These are phyloP conservation scores for Synodontis membranacea DNA, from an alignment of 2,113 vertebrate species.

Conservation along the genomic window DNA sequence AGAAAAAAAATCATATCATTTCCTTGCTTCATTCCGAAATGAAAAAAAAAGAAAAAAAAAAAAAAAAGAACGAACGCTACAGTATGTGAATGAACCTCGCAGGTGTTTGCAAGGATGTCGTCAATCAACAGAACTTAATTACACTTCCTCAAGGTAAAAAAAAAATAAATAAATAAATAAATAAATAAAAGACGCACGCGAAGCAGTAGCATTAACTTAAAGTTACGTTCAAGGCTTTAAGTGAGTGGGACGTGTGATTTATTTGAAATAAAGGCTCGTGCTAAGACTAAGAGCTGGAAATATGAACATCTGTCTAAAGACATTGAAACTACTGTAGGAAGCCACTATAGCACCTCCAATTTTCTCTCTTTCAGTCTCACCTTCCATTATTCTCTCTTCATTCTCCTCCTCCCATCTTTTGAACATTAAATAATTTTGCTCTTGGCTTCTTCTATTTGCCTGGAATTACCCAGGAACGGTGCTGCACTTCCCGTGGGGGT, in stretches of 20 bases:
- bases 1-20: background rate
- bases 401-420: constrained; percentile 34
- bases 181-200: constrained; percentile 58
- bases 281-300: constrained; percentile 61
- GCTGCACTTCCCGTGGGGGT: constrained; percentile 75
- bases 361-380: constrained; percentile 26
- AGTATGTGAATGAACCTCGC: background rate
- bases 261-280: constrained; percentile 65
- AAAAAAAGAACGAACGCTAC: background rate
- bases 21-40: background rate
- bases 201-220: constrained; percentile 58
- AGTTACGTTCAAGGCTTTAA: constrained; percentile 59
- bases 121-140: constrained; percentile 54
- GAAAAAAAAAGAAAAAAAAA: background rate
- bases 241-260: constrained; percentile 67
- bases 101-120: constrained; percentile 49
- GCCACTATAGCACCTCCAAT: constrained; percentile 49
- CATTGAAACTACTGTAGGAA: constrained; percentile 46
- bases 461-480: constrained; percentile 81
- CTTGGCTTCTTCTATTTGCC: constrained; percentile 73
- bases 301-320: constrained; percentile 63
- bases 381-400: background rate
- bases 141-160: constrained; percentile 58
- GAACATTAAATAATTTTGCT: constrained; percentile 78
- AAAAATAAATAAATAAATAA: no score